These are phyloP conservation scores for Amphilophus citrinellus DNA, from an alignment of 2,113 vertebrate genomes.

Conservation along the genomic window DNA sequence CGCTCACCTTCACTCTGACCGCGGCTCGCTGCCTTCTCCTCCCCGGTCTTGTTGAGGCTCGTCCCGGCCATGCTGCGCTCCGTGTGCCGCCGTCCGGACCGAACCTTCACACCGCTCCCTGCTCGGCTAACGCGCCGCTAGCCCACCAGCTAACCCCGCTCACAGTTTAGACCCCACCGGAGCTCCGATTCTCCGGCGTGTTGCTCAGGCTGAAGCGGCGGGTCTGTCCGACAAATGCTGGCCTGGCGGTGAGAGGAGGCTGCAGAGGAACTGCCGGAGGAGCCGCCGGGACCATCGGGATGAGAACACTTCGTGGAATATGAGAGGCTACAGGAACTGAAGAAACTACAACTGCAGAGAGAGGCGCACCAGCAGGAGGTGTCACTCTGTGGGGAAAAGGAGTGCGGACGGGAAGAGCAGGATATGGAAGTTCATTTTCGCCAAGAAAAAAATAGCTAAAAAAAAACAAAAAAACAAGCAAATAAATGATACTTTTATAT, in stretches of 20 bases:
- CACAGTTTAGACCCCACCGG: not conserved
- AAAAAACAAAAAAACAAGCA: not conserved
- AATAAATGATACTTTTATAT: not conserved
- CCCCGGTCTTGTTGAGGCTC: conserved; percentile 43
- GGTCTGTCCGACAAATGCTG: not conserved
- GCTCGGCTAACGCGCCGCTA: conserved; percentile 37
- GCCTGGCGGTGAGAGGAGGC: not conserved
- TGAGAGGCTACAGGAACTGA: conserved; percentile 25
- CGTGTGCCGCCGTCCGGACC: conserved; percentile 27
- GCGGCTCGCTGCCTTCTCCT: conserved; percentile 50
- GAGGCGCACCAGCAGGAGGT: not conserved
- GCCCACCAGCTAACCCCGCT: conserved; percentile 30
- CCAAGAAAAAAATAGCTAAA: not conserved
- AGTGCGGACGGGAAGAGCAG: fast-evolving
- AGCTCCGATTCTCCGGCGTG: not conserved
- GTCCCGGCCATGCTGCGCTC: conserved; percentile 68
- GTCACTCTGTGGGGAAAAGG: conserved; percentile 13
- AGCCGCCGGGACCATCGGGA: conserved; percentile 1
- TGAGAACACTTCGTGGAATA: not conserved
- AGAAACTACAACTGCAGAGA: conserved; percentile 13
- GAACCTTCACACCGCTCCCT: conserved; percentile 20
- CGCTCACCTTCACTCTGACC: conserved; percentile 74
- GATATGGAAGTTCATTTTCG: not conserved
- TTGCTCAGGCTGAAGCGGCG: not conserved
- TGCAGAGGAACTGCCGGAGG: not conserved